Conservation (phyloP, 2,888 invertebrate species). For the Xylota segnis region DNA sequence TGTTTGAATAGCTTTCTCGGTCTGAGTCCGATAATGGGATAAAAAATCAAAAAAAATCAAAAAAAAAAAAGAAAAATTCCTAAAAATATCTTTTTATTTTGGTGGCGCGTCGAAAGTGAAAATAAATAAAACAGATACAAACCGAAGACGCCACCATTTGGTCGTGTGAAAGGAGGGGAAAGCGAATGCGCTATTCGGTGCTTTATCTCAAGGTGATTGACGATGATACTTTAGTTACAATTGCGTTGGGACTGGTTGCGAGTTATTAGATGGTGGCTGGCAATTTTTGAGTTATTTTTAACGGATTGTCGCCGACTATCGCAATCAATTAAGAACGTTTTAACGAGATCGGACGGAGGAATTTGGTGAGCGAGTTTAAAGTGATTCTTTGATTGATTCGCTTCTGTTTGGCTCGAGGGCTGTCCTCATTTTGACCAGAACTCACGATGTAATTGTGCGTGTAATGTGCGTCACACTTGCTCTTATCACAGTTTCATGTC, state of each 20-base stretch:
- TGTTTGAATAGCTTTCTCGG: slow-evolving; percentile 56
- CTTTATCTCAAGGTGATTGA: slow-evolving; percentile 58
- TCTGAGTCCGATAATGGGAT: slow-evolving; percentile 7
- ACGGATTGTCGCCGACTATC: neutral
- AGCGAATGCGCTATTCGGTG: slow-evolving; percentile 44
- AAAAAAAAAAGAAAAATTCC: slow-evolving; percentile 12
- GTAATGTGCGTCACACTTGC: too few species aligned
- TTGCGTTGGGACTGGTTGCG: neutral
- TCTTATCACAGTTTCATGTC: too few species aligned
- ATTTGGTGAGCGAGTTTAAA: too few species aligned
- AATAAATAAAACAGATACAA: slow-evolving; percentile 28
- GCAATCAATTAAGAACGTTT: neutral
- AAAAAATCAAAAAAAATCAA: too few species aligned
- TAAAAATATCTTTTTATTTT: slow-evolving; percentile 48
- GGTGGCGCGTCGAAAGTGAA: slow-evolving; percentile 42
- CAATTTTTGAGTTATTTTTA: slow-evolving; percentile 9
- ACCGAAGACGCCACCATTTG: slow-evolving; percentile 38
- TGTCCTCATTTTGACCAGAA: too few species aligned
- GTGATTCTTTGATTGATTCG: too few species aligned
- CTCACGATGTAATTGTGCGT: too few species aligned
- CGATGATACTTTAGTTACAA: slow-evolving; percentile 26
- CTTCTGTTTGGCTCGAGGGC: too few species aligned
- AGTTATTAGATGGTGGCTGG: neutral
- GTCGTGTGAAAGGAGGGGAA: slow-evolving; percentile 20
- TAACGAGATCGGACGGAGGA: too few species aligned